phyloP scores from a whole-genome alignment of 2,113 vertebrate species.

The Cyprinodon brontotheroides region DNA sequence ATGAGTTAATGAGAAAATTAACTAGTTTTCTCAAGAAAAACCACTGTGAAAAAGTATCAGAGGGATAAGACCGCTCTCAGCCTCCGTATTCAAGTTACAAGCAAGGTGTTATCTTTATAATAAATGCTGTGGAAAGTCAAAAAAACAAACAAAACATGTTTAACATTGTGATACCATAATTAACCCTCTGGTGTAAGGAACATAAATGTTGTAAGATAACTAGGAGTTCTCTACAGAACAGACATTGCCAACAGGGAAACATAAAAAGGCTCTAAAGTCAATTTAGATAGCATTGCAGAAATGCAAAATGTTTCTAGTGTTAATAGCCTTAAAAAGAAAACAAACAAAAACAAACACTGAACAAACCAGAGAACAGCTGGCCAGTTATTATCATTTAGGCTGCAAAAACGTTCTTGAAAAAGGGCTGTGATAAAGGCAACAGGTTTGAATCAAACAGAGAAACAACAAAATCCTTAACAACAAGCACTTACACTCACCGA shows the following conservation, averaged over 20 bases:
- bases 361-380: background rate
- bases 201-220: constrained; percentile 8
- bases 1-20: too few species aligned
- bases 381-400: background rate
- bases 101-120: background rate
- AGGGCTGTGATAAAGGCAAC: background rate
- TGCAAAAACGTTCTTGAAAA: background rate
- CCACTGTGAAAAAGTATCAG: too few species aligned
- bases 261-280: too few species aligned
- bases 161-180: constrained; percentile 11
- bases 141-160: constrained; percentile 15
- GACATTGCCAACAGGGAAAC: background rate
- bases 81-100: too few species aligned
- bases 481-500: too few species aligned
- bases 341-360: background rate
- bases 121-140: background rate
- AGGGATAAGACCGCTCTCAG: too few species aligned
- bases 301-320: background rate
- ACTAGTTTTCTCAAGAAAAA: too few species aligned
- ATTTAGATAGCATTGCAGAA: background rate
- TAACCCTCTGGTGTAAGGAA: constrained; percentile 8
- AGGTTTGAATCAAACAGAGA: too few species aligned
- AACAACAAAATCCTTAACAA: too few species aligned
- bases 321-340: background rate
- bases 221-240: background rate